phyloP scores from a whole-genome alignment of 2,113 vertebrate species.

The Oryctolagus cuniculus region DNA sequence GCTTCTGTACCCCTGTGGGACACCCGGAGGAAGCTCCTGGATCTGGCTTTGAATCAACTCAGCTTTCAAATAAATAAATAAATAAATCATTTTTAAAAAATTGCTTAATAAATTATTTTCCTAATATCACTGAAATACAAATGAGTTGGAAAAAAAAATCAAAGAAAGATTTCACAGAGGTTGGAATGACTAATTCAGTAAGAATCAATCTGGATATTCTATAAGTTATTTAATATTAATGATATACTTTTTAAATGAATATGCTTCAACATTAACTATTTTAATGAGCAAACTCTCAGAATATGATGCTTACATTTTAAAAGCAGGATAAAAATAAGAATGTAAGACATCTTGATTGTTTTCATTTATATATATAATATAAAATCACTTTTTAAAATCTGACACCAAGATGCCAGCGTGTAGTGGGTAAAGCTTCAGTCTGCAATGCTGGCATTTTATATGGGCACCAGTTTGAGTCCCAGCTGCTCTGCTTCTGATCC shows the following conservation, averaged over 20 bases:
- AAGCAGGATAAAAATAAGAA: background rate
- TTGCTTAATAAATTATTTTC: background rate
- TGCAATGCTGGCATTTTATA: too few species aligned
- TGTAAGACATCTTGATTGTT: slow-evolving; percentile 15
- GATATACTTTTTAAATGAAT: slow-evolving; percentile 37
- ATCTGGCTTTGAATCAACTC: too few species aligned
- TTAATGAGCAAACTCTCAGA: background rate
- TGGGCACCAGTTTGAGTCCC: too few species aligned
- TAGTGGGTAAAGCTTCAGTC: too few species aligned
- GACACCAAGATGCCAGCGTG: background rate
- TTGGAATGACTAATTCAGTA: slow-evolving; percentile 15
- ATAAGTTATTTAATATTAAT: slow-evolving; percentile 43
- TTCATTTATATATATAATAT: slow-evolving; percentile 1
- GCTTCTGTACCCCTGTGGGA: too few species aligned
- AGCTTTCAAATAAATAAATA: too few species aligned
- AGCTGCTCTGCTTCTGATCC: too few species aligned
- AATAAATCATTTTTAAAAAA: too few species aligned
- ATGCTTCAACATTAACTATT: slow-evolving; percentile 33
- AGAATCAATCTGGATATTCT: background rate
- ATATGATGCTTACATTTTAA: slow-evolving; percentile 23
- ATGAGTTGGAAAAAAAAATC: background rate
- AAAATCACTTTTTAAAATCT: slow-evolving; percentile 35
- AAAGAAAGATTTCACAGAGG: slow-evolving; percentile 23
- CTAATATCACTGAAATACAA: background rate
- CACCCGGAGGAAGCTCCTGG: too few species aligned